phyloP scores from a whole-genome alignment of 2,113 vertebrate genomes.

The Phodopus roborovskii region DNA sequence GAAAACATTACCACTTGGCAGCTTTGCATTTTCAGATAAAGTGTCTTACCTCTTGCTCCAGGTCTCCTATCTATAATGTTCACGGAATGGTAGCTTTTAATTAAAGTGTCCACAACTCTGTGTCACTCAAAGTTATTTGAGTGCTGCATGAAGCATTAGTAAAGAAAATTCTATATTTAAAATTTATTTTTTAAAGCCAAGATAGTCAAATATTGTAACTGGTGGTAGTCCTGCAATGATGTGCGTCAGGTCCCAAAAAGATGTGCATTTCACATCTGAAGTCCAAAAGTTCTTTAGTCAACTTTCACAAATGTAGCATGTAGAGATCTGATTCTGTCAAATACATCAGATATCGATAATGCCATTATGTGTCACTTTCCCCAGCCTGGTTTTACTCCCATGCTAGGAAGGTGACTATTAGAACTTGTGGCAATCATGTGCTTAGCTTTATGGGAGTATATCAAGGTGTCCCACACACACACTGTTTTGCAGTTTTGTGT shows the following conservation, averaged over 20 bases:
- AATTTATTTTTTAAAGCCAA: conserved; percentile 64
- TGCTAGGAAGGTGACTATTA: neutral
- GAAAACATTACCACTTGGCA: conserved; percentile 6
- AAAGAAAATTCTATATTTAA: conserved; percentile 41
- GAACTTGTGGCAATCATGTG: neutral
- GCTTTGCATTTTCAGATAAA: conserved; percentile 40
- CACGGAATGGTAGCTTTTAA: conserved; percentile 68
- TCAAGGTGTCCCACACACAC: neutral
- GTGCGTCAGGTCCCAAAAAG: neutral
- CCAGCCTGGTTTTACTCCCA: conserved; percentile 1
- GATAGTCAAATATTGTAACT: neutral
- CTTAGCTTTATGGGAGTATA: neutral
- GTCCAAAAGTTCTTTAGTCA: neutral
- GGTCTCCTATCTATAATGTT: conserved; percentile 53
- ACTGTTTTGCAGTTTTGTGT: neutral
- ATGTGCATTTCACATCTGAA: neutral
- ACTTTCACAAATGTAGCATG: neutral
- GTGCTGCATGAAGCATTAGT: conserved; percentile 12
- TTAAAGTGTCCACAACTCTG: conserved; percentile 47
- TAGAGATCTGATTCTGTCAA: conserved; percentile 18
- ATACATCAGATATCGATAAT: neutral
- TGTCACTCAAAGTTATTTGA: conserved; percentile 57
- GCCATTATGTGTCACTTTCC: neutral
- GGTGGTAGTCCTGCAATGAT: neutral
- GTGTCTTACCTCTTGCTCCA: neutral